These are phyloP conservation scores for Drosophila mercatorum DNA, from an alignment of 2,888 invertebrate species.

Conservation along the genomic window DNA sequence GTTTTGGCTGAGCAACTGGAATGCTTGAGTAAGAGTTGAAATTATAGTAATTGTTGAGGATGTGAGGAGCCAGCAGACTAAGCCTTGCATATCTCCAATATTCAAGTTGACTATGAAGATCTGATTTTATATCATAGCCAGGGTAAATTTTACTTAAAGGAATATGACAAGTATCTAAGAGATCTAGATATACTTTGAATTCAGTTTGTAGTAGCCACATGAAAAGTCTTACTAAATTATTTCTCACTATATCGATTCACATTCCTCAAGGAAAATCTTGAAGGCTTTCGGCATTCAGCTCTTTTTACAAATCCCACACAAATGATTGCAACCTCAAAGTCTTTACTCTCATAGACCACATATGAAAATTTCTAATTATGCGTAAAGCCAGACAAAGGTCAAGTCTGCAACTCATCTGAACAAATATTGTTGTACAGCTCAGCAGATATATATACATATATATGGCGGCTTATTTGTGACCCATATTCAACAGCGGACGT, in stretches of 20 bases:
- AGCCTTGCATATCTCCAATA: too few species aligned
- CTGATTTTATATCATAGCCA: too few species aligned
- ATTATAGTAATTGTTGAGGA: not conserved
- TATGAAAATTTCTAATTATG: slow-evolving; percentile 12
- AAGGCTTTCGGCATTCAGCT: not conserved
- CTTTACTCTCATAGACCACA: slow-evolving; percentile 31
- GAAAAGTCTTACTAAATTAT: not conserved
- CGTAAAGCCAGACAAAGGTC: slow-evolving; percentile 49
- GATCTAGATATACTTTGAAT: too few species aligned
- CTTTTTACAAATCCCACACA: slow-evolving; percentile 5
- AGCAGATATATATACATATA: slow-evolving; percentile 21
- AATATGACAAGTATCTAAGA: too few species aligned
- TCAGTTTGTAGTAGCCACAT: not conserved
- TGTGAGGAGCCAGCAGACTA: not conserved
- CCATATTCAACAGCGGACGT: slow-evolving; percentile 54
- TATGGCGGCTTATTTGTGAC: slow-evolving; percentile 48
- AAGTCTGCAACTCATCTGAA: slow-evolving; percentile 45
- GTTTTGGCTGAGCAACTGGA: slow-evolving; percentile 28
- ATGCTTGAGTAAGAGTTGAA: slow-evolving; percentile 31
- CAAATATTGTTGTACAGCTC: slow-evolving; percentile 34
- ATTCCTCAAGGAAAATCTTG: not conserved
- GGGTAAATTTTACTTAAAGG: too few species aligned
- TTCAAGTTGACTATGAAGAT: too few species aligned
- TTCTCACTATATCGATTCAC: too few species aligned
- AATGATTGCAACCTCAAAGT: slow-evolving; percentile 3